Conservation (phyloP, 2,797 vertebrate species). For the Alcedo atthis region DNA sequence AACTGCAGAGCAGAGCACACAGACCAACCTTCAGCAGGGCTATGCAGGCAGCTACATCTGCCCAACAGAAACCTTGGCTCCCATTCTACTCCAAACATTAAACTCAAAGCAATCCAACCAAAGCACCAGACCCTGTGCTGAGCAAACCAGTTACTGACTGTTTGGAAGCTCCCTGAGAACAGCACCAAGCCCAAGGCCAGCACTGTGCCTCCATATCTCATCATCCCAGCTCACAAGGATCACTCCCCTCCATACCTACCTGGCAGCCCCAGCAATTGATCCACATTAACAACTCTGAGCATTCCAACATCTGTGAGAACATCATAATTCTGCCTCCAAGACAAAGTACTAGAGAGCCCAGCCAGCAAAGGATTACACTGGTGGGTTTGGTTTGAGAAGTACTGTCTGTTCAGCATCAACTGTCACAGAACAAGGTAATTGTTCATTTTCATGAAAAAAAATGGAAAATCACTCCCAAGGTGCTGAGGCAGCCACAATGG, state of each 20-base stretch:
- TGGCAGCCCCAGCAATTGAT: background rate
- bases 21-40: background rate
- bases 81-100: background rate
- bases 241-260: background rate
- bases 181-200: background rate
- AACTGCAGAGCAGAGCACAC: background rate
- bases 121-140: background rate
- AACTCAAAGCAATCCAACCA: background rate
- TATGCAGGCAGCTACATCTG: background rate
- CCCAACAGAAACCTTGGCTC: background rate
- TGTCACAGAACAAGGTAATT: background rate
- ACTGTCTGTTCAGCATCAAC: background rate
- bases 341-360: background rate
- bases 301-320: background rate
- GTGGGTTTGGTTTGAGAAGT: background rate
- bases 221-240: background rate
- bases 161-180: background rate
- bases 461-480: background rate
- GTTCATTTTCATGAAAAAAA: background rate
- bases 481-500: background rate
- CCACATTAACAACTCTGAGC: background rate
- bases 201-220: background rate
- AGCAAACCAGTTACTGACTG: background rate
- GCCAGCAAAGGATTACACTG: background rate
- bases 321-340: background rate